phyloP scores from a whole-genome alignment of 2,797 vertebrate genomes.

The Halcyon leucocephala region DNA sequence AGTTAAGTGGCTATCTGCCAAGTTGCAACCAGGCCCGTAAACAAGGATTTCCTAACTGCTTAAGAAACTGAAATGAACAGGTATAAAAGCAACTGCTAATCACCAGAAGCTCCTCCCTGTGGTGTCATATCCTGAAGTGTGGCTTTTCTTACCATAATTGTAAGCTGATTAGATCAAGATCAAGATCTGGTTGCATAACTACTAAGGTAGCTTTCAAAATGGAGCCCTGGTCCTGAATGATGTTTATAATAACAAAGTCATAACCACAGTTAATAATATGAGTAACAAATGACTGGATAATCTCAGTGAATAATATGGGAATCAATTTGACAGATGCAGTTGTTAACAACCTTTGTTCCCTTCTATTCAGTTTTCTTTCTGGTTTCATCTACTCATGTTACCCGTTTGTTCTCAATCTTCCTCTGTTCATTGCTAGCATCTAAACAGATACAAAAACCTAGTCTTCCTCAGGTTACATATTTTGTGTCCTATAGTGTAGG shows the following conservation, averaged over 20 bases:
- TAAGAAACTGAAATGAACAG: slow-evolving; percentile 28
- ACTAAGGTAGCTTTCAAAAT: background rate
- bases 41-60: slow-evolving; percentile 44
- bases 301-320: background rate
- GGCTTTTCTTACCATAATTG: slow-evolving; percentile 6
- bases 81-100: background rate
- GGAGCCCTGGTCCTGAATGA: background rate
- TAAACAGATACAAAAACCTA: background rate
- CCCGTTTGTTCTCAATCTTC: background rate
- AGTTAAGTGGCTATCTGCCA: background rate
- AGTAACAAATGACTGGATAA: background rate
- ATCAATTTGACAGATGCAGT: background rate
- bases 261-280: background rate
- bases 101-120: slow-evolving; percentile 43
- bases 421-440: background rate
- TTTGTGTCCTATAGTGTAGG: background rate
- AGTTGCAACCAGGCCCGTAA: background rate
- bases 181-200: background rate
- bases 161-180: background rate
- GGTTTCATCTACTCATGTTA: background rate
- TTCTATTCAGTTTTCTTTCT: background rate
- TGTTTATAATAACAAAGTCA: background rate
- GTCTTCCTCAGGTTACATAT: background rate
- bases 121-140: background rate
- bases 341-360: background rate